Evolutionary conservation across 2,888 invertebrate genomes (phyloP).

Genomic region (Thereva unica): DNA sequence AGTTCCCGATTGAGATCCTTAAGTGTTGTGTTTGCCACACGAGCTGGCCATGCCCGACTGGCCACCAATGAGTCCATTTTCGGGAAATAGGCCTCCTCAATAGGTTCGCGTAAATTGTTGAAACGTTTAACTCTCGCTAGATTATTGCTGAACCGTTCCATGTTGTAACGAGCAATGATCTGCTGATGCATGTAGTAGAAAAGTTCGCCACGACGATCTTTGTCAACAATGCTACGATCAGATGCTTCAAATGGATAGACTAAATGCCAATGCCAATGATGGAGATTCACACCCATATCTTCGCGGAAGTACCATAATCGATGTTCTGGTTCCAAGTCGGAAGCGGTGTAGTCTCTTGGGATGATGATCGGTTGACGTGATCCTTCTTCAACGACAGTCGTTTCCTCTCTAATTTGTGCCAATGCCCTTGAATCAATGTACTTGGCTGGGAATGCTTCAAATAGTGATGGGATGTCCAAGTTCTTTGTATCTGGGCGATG

Average conservation of each 20-base stretch:
- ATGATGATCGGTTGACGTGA: slow-evolving; percentile 64
- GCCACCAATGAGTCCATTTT: slow-evolving; percentile 76
- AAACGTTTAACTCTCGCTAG: slow-evolving; percentile 65
- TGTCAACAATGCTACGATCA: slow-evolving; percentile 61
- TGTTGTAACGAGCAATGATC: slow-evolving; percentile 65
- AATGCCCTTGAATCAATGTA: slow-evolving; percentile 65
- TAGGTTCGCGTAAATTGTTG: slow-evolving; percentile 67
- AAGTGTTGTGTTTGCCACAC: slow-evolving; percentile 62
- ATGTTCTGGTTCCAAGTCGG: slow-evolving; percentile 72
- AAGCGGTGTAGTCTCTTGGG: slow-evolving; percentile 70
- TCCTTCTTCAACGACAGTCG: slow-evolving; percentile 63
- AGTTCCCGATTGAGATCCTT: slow-evolving; percentile 67
- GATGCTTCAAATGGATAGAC: slow-evolving; percentile 77
- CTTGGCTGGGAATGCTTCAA: slow-evolving; percentile 66
- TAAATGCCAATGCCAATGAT: slow-evolving; percentile 65
- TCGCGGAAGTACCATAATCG: slow-evolving; percentile 72
- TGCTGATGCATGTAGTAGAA: slow-evolving; percentile 78
- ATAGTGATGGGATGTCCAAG: slow-evolving; percentile 62
- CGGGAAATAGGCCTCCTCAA: slow-evolving; percentile 77
- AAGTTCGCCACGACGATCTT: slow-evolving; percentile 76
- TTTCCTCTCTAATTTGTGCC: slow-evolving; percentile 60
- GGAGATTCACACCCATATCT: slow-evolving; percentile 61
- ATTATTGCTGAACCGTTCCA: slow-evolving; percentile 71
- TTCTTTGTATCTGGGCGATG: slow-evolving; percentile 65
- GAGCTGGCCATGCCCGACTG: slow-evolving; percentile 71